Conservation (phyloP, 2,113 vertebrate genomes). For the Herpailurus yagouaroundi region DNA sequence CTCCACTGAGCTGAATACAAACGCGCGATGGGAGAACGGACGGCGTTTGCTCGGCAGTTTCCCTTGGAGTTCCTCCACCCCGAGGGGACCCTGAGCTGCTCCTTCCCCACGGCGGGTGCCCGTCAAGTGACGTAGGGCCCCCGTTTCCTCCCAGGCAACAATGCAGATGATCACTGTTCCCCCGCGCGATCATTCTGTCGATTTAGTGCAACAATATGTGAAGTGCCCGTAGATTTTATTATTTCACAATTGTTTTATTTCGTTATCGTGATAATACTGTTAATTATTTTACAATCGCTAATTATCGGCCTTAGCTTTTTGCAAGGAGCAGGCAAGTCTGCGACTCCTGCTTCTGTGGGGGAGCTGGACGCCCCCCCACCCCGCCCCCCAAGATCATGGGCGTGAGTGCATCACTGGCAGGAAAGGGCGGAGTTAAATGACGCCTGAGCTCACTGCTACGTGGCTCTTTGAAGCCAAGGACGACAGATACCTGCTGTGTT, state of each 20-base stretch:
- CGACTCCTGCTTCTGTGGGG: background rate
- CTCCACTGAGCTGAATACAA: background rate
- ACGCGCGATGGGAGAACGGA: background rate
- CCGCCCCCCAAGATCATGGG: fast-evolving
- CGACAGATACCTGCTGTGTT: background rate
- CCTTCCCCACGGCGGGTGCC: no score
- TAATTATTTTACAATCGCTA: background rate
- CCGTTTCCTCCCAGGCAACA: background rate
- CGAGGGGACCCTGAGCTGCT: background rate
- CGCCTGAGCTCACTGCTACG: background rate
- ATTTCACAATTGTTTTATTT: background rate
- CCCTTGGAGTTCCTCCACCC: background rate
- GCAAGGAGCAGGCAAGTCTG: fast-evolving
- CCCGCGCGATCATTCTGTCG: background rate
- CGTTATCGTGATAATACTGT: no score
- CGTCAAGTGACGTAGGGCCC: background rate
- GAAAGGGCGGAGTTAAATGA: background rate
- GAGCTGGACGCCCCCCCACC: fast-evolving
- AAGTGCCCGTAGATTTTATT: fast-evolving
- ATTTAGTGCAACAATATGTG: no score
- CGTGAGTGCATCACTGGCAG: background rate
- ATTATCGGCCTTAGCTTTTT: fast-evolving
- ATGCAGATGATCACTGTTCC: fast-evolving
- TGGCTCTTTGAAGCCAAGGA: constrained; percentile 1
- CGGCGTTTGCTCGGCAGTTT: background rate